Conservation (phyloP, 1,140 invertebrate genomes). For the Drosophila guanche region DNA sequence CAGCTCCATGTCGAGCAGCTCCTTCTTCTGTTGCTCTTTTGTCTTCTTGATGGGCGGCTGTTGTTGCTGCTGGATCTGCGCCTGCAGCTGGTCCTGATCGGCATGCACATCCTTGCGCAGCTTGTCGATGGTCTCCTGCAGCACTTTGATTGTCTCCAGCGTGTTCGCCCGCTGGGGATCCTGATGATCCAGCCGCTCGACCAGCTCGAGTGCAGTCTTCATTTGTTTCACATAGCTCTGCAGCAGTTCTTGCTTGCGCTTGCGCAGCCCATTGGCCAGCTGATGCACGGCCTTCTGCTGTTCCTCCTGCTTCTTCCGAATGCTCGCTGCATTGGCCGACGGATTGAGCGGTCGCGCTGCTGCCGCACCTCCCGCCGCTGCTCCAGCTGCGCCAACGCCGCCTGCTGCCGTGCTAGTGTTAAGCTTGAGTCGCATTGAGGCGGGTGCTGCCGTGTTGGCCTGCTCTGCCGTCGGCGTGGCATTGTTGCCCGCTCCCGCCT, state of each 20-base stretch:
- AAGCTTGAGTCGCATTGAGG: conserved; percentile 71
- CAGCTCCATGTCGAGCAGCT: conserved; percentile 81
- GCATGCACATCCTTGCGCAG: conserved; percentile 78
- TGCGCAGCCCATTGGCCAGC: conserved; percentile 77
- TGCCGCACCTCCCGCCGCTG: conserved; percentile 10
- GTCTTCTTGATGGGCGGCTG: conserved; percentile 75
- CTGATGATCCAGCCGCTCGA: conserved; percentile 74
- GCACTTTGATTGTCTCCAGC: conserved; percentile 75
- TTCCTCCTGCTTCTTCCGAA: conserved; percentile 82
- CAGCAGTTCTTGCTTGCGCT: conserved; percentile 79
- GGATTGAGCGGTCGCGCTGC: conserved; percentile 38
- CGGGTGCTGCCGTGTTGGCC: conserved; percentile 68
- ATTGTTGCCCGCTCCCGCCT: conserved; percentile 33
- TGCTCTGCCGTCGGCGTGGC: conserved; percentile 30
- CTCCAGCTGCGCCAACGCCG: conserved; percentile 2
- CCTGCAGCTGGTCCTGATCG: conserved; percentile 79
- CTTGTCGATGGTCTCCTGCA: conserved; percentile 80
- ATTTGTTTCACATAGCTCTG: conserved; percentile 83
- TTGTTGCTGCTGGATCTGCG: conserved; percentile 75
- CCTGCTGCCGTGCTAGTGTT: conserved; percentile 30
- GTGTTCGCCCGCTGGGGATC: conserved; percentile 71
- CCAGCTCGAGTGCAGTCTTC: conserved; percentile 76
- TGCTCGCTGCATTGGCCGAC: conserved; percentile 56
- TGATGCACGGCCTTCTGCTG: conserved; percentile 82
- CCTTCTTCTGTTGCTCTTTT: conserved; percentile 83